Base-by-base conservation (phyloP, 2,797 vertebrate genomes). In the Enteromius afrohamiltoni region DNA sequence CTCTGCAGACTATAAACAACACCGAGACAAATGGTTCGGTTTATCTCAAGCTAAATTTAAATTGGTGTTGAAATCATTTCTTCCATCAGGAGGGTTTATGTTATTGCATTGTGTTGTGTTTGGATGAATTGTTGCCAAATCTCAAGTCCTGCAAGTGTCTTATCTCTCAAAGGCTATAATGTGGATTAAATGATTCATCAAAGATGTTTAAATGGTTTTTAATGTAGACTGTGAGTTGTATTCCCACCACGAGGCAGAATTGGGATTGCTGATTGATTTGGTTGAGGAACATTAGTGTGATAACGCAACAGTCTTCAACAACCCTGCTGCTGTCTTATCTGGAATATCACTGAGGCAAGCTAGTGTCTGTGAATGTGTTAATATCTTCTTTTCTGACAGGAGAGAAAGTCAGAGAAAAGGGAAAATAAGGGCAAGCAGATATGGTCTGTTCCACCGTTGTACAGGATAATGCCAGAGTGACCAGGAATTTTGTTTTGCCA, bases 121-220 rank as follows among this genome's bases (percentile, higher is more conserved):
- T 76, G 45, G 17, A 82, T 40, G 31, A 45, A 31, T 14, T 26
- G 81, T 47, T 69, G 62, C 23, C 73, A 77, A n/a, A 83, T 49
- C 23, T 1, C 49, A 64, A 65, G 19, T 83, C 49, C 81, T 77
- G 37, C 37, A 67, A 77, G 23, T 77, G 49, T 83, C 73, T 83
- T 77, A 69, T 77, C 81, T 83, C 73, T 83, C 81, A 23, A 11
- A 29, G 49, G 47, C 64, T 78, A 21, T 68, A 83, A 83, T 77
- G 73, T 45, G 73, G 37, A 83, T 58, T 83, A 69, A 69, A 83
- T 83, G 81, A 69, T 62, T 76, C 73, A 77, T 83, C 53, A 77
- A 58, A 37, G 51, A 37, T 69, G 49, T 77, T 77, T 83, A 77
- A 77, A 77, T 83, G 64, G 4, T 69, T 83, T 82, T 83, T 77